A percentile compares a stretch with the other conserved stretches of the same genome.
Evolutionary conservation across 2,888 invertebrate genomes (phyloP).

Genomic region (Melinopterus prodromus): DNA sequence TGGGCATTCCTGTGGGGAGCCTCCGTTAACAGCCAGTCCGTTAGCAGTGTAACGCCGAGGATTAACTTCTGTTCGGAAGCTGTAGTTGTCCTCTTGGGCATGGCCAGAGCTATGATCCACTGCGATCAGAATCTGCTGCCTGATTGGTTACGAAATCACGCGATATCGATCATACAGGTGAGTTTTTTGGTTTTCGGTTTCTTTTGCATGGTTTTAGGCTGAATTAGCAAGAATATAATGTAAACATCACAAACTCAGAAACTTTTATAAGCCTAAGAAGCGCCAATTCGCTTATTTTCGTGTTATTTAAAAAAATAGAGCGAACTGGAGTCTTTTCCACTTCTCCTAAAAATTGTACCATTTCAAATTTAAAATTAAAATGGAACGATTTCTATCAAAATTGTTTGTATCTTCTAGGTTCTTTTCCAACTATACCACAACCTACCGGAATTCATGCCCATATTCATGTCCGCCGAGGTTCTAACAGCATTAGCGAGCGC

Average conservation of each 20-base stretch:
- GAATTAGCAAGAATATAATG: too few relatives aligned
- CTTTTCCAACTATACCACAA: conserved; percentile 96
- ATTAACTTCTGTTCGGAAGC: conserved; percentile 91
- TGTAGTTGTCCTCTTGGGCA: conserved; percentile 84
- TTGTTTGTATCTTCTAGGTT: conserved; percentile 65
- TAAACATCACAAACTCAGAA: too few relatives aligned
- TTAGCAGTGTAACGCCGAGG: conserved; percentile 73
- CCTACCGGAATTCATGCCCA: conserved; percentile 89
- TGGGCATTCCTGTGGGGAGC: conserved; percentile 96
- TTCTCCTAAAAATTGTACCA: too few relatives aligned
- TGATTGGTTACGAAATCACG: conserved; percentile 80
- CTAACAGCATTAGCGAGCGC: conserved; percentile 85
- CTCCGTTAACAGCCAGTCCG: conserved; percentile 64
- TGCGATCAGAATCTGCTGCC: conserved; percentile 68
- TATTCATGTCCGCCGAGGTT: conserved; percentile 93
- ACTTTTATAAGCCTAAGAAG: too few relatives aligned
- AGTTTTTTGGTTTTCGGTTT: conserved; percentile 38
- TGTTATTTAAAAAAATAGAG: too few relatives aligned
- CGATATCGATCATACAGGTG: conserved; percentile 81
- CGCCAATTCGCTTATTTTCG: too few relatives aligned
- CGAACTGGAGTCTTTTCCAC: too few relatives aligned
- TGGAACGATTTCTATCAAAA: too few relatives aligned
- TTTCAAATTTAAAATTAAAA: too few relatives aligned
- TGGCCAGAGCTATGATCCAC: conserved; percentile 82
- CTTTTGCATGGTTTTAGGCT: not conserved